These are phyloP conservation scores for Spizaetus ornatus DNA, from an alignment of 2,113 vertebrate species.

Conservation along the genomic window DNA sequence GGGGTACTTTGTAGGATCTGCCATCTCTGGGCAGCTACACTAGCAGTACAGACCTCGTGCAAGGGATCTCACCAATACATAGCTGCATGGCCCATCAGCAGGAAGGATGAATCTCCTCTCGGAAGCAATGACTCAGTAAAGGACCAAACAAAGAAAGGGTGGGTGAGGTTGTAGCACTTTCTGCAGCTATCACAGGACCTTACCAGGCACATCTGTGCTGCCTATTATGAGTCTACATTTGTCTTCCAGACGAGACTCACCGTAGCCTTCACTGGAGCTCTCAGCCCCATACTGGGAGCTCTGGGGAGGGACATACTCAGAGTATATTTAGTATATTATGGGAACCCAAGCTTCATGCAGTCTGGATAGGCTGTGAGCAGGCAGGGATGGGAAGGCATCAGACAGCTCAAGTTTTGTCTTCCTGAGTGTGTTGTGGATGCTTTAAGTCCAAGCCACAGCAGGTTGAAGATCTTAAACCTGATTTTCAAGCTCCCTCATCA, in stretches of 20 bases:
- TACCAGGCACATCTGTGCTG: not conserved
- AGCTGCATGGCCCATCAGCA: not conserved
- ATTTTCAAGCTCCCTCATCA: not conserved
- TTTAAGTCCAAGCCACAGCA: not conserved
- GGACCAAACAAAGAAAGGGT: not conserved
- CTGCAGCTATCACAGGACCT: not conserved
- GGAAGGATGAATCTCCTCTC: not conserved
- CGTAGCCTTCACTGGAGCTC: not conserved
- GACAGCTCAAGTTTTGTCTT: not conserved
- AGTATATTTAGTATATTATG: rapidly evolving
- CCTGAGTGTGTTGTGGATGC: not conserved
- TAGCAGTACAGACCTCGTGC: no score
- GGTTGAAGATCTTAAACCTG: not conserved
- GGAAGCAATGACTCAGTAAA: not conserved
- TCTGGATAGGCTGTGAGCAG: not conserved
- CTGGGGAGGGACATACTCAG: not conserved
- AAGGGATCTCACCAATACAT: not conserved
- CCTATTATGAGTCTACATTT: not conserved
- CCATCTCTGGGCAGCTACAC: not conserved
- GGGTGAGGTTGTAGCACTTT: not conserved
- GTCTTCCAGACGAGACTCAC: not conserved
- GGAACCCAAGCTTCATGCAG: not conserved
- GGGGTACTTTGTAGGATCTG: not conserved
- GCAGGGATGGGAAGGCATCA: not conserved
- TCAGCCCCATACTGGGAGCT: not conserved